Percentiles rank a stretch among this genome's conserved stretches.
These are phyloP conservation scores for Linepithema humile DNA, from an alignment of 1,140 invertebrate genomes.

Conservation along the genomic window DNA sequence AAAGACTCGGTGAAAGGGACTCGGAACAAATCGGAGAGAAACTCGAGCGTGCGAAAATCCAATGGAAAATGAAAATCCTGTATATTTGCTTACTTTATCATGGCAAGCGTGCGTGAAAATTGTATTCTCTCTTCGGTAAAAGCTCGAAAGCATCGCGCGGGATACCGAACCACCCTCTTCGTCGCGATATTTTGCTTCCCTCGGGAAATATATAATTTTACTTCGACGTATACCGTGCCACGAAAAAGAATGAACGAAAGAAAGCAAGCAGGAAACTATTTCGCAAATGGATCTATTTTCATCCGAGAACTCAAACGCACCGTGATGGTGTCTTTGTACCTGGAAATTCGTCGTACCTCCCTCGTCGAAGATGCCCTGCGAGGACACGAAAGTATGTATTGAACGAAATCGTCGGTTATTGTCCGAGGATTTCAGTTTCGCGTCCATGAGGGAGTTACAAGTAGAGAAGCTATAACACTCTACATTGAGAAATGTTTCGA, in stretches of 20 bases:
- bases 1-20: neutral
- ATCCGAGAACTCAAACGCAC: neutral
- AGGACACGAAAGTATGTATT: neutral
- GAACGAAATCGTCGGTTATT: conserved; percentile 6
- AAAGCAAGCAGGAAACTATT: neutral
- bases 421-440: neutral
- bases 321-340: neutral
- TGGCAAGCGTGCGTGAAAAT: conserved; percentile 26
- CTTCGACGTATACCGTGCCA: neutral
- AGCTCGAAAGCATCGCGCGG: neutral
- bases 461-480: neutral
- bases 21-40: neutral
- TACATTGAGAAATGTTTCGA: neutral
- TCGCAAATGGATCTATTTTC: conserved; percentile 43
- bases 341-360: neutral
- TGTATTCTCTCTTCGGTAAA: conserved; percentile 37
- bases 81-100: conserved; percentile 33
- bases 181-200: conserved; percentile 23
- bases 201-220: conserved; percentile 40
- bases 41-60: neutral
- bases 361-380: neutral
- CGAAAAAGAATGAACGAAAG: neutral
- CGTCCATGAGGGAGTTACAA: neutral
- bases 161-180: neutral
- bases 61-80: conserved; percentile 44